These are phyloP conservation scores for Drosophila auraria DNA, from an alignment of 1,140 invertebrate species.

Conservation along the genomic window DNA sequence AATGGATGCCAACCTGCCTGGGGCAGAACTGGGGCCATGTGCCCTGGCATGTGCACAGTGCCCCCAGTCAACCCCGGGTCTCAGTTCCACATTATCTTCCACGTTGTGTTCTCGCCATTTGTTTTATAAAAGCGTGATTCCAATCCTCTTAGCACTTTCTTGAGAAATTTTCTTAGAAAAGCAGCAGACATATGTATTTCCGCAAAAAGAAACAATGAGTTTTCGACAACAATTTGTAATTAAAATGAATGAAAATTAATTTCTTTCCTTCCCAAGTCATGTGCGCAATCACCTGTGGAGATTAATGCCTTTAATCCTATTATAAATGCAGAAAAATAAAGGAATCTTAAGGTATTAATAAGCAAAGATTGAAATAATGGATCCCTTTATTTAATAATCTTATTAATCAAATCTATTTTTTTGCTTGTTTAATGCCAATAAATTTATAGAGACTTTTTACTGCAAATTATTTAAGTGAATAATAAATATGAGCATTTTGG, in stretches of 20 bases:
- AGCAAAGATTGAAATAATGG: background rate
- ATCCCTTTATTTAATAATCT: background rate
- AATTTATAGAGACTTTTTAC: background rate
- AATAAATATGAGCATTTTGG: background rate
- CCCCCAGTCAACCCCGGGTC: conserved; percentile 4
- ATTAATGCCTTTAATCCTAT: background rate
- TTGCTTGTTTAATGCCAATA: background rate
- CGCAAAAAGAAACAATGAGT: background rate
- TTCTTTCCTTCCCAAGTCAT: background rate
- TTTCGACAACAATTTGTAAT: background rate
- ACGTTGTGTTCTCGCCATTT: conserved; percentile 24
- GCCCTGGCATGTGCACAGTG: conserved; percentile 36
- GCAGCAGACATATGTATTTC: conserved; percentile 8
- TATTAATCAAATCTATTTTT: background rate
- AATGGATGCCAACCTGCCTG: conserved; percentile 21
- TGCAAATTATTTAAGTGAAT: no score
- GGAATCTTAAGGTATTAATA: background rate
- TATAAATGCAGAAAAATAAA: background rate
- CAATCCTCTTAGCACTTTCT: conserved; percentile 32
- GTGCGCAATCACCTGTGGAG: background rate
- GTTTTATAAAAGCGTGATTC: conserved; percentile 29
- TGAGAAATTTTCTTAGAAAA: background rate
- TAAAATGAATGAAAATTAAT: conserved; percentile 14
- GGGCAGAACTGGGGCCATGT: conserved; percentile 29
- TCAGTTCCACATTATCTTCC: background rate